Percentiles rank a stretch among this genome's conserved stretches.
phyloP scores from a whole-genome alignment of 2,113 vertebrate genomes.

The Microcebus lehilahytsara region DNA sequence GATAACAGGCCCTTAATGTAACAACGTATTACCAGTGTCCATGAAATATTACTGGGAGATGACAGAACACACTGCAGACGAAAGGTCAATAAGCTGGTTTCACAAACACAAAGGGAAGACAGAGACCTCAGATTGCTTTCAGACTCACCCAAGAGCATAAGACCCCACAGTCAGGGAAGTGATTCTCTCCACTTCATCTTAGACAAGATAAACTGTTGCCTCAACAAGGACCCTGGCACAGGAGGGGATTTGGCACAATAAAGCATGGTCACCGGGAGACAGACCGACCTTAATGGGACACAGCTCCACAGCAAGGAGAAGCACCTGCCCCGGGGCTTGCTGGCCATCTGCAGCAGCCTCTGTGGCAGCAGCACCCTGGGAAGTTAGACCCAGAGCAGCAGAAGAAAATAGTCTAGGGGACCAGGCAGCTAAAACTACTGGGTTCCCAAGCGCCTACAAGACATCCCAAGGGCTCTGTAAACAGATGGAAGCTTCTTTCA shows the following conservation, averaged over 20 bases:
- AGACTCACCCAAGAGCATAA: not conserved
- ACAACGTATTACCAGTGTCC: not conserved
- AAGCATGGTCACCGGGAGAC: not conserved
- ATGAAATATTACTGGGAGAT: not conserved
- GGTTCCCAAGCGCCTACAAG: not conserved
- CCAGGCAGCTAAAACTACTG: not conserved
- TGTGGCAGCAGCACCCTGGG: not conserved
- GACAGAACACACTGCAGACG: not conserved
- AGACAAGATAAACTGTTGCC: not conserved
- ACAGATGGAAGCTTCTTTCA: not conserved
- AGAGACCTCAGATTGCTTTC: not conserved
- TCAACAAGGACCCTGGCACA: not conserved
- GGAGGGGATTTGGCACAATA: not conserved
- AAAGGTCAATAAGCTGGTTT: not conserved
- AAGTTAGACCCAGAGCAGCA: not conserved
- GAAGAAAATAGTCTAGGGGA: not conserved
- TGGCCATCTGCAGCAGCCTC: not conserved
- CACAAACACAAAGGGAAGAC: not conserved
- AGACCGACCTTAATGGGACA: rapidly evolving
- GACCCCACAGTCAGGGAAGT: not conserved
- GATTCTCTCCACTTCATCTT: not conserved
- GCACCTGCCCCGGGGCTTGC: not conserved
- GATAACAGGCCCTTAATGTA: not conserved
- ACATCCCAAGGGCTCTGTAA: not conserved
- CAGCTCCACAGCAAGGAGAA: not conserved